Percentiles rank a stretch among this genome's conserved stretches.
These are phyloP conservation scores for Aphidius ervi DNA, from an alignment of 1,140 invertebrate genomes.

Conservation along the genomic window DNA sequence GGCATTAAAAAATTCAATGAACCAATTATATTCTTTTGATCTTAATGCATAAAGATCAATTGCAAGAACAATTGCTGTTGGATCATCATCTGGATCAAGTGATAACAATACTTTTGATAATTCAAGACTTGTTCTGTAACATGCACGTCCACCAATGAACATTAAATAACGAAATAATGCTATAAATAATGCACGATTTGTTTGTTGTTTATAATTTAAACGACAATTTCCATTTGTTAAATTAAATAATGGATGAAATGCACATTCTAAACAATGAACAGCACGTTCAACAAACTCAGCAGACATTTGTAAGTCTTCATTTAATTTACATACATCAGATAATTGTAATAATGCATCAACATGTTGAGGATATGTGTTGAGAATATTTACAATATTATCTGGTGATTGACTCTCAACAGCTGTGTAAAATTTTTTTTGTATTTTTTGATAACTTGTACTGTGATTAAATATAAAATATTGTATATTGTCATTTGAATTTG, in stretches of 20 bases:
- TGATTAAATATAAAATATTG: constrained; percentile 80
- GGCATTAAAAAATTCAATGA: constrained; percentile 66
- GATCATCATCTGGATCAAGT: constrained; percentile 80
- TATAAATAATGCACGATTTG: constrained; percentile 83
- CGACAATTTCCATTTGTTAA: constrained; percentile 69
- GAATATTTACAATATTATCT: constrained; percentile 71
- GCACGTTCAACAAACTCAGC: constrained; percentile 76
- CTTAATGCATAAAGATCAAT: constrained; percentile 86
- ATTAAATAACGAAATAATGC: constrained; percentile 81
- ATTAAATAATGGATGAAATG: constrained; percentile 79
- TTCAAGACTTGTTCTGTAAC: constrained; percentile 76
- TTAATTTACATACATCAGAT: constrained; percentile 75
- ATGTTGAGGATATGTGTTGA: constrained; percentile 76
- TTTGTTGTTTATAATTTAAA: constrained; percentile 75
- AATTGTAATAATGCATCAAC: constrained; percentile 83
- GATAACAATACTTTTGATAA: constrained; percentile 72
- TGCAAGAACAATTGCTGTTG: constrained; percentile 73
- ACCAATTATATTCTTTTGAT: constrained; percentile 78
- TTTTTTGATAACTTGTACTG: constrained; percentile 68
- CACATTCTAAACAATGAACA: constrained; percentile 71
- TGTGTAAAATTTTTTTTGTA: constrained; percentile 70
- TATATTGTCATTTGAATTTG: constrained; percentile 30
- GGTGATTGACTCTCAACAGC: constrained; percentile 78
- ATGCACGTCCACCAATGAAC: constrained; percentile 75
- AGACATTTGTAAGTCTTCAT: constrained; percentile 75